Percentiles rank a stretch among this genome's conserved stretches.
Evolutionary conservation across 1,140 invertebrate species (phyloP).

Genomic region (Gonioctena quinquepunctata): DNA sequence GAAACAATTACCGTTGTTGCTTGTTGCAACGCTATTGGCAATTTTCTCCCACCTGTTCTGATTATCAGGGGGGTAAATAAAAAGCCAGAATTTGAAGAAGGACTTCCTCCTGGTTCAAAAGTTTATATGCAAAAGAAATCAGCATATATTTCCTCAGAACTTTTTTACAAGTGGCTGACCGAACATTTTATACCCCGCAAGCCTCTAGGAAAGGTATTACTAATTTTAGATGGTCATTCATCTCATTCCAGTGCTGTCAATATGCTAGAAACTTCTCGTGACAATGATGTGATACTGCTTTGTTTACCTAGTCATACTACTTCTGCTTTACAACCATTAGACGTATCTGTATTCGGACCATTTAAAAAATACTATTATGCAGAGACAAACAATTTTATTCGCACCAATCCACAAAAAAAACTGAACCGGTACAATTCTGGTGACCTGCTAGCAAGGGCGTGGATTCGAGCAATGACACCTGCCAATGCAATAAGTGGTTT

Average conservation of each 20-base stretch:
- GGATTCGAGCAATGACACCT: too few relatives aligned
- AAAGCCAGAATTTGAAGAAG: conserved; percentile 36
- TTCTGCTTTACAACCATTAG: conserved; percentile 45
- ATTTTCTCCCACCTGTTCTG: conserved; percentile 29
- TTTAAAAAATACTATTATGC: conserved; percentile 28
- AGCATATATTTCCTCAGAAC: conserved; percentile 34
- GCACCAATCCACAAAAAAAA: neutral
- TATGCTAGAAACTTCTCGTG: conserved; percentile 33
- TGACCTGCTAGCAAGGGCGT: neutral
- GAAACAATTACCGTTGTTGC: conserved; percentile 37
- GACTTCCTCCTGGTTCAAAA: conserved; percentile 36
- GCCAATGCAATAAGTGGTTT: neutral
- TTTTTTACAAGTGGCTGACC: conserved; percentile 37
- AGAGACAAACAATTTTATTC: neutral
- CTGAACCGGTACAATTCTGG: neutral
- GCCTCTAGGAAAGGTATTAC: conserved; percentile 44
- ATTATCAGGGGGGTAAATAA: conserved; percentile 39
- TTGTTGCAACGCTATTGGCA: conserved; percentile 27
- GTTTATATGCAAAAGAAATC: conserved; percentile 40
- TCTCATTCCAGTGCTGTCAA: conserved; percentile 44
- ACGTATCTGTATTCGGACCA: conserved; percentile 42
- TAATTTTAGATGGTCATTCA: conserved; percentile 53
- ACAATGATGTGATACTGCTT: conserved; percentile 45
- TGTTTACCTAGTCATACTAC: conserved; percentile 46
- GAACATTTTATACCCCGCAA: conserved; percentile 49